Evolutionary conservation across 2,888 invertebrate genomes (phyloP).

Genomic region (Drosophila niveifrons): DNA sequence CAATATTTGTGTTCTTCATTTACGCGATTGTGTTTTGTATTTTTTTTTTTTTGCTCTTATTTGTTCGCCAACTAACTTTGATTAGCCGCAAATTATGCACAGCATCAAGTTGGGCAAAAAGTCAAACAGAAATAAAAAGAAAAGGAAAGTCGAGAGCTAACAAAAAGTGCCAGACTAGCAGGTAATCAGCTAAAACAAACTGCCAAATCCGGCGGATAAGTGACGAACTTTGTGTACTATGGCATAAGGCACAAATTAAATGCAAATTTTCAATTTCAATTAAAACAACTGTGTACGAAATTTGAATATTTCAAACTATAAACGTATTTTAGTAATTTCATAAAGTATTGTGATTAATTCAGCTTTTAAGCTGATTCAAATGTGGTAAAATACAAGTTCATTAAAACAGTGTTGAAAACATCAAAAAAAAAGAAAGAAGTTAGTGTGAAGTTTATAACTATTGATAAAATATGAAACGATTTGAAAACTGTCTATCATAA

Average conservation of each 20-base stretch:
- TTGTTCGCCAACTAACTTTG: conserved; percentile 33
- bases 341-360: too few species aligned
- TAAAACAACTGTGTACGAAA: too few species aligned
- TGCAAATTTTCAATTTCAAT: too few species aligned
- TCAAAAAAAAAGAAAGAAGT: too few species aligned
- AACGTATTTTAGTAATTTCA: too few species aligned
- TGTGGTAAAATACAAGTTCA: too few species aligned
- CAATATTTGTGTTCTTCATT: conserved; percentile 5
- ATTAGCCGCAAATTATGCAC: conserved; percentile 33
- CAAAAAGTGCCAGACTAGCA: conserved; percentile 29
- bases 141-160: background rate
- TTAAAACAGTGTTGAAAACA: too few species aligned
- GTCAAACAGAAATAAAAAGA: background rate
- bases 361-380: too few species aligned
- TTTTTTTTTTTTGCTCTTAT: background rate
- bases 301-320: too few species aligned
- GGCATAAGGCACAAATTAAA: background rate
- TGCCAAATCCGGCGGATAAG: conserved; percentile 35
- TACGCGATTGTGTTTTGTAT: background rate
- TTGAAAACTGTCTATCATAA: too few species aligned
- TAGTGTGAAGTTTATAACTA: too few species aligned
- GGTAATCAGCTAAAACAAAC: conserved; percentile 53
- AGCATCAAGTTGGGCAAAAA: conserved; percentile 15
- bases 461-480: too few species aligned
- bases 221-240: conserved; percentile 35